Evolutionary conservation across 1,140 invertebrate species (phyloP).

Genomic region (Platorchestia sp.): DNA sequence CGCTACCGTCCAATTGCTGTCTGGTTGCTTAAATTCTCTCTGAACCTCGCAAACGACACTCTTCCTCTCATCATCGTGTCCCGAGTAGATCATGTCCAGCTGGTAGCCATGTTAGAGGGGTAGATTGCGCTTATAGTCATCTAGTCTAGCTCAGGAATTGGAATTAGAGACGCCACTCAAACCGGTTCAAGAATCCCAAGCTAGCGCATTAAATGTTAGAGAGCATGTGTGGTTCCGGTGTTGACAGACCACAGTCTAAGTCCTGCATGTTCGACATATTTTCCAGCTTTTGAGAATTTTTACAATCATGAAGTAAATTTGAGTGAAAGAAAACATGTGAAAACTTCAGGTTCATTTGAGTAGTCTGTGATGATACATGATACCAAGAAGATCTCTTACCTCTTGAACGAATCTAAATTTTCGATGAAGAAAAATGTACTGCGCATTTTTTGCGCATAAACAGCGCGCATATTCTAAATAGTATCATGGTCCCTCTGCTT

Average conservation of each 20-base stretch:
- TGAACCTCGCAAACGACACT: neutral
- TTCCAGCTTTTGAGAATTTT: neutral
- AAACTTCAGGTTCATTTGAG: neutral
- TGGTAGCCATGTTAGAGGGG: neutral
- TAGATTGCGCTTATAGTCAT: neutral
- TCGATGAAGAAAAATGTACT: too few relatives aligned
- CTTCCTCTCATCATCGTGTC: conserved; percentile 6
- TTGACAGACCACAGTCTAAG: neutral
- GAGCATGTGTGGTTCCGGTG: neutral
- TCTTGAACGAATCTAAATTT: too few relatives aligned
- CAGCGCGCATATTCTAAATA: too few relatives aligned
- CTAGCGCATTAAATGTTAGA: neutral
- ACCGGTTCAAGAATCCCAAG: neutral
- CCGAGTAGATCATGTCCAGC: neutral
- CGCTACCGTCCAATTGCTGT: neutral
- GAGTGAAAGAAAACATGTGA: neutral
- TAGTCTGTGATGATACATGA: too few relatives aligned
- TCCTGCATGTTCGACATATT: neutral
- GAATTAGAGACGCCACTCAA: neutral
- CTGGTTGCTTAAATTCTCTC: neutral
- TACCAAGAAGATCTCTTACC: too few relatives aligned
- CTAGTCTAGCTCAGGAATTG: neutral
- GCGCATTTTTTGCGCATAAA: too few relatives aligned
- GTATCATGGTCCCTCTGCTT: too few relatives aligned
- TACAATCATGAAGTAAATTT: neutral